Base-by-base conservation (phyloP, 2,113 vertebrate species). In the Carassius auratus region DNA sequence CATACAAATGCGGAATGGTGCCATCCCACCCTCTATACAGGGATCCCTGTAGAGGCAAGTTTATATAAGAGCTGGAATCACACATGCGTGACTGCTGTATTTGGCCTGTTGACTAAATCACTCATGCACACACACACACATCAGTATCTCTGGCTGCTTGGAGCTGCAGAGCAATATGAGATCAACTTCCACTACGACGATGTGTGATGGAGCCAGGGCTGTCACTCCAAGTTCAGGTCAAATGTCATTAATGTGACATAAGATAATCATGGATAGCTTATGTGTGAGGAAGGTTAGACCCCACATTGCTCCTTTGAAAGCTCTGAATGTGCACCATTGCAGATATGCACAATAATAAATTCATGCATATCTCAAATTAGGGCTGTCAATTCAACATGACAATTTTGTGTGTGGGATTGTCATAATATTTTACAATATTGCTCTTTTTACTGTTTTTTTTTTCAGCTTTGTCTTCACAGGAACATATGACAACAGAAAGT, bases 21-120 rank as follows among this genome's bases (percentile, higher is more conserved):
- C 74, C 55, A 57, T 75, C 68, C 71, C 66, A 36, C n/a, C n/a
- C 15, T 52, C 50, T 74, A n/a, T 55, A 68, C 52, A 75, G 85
- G 52, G 76, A 73, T 80, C 26, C 36, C 52, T 61, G 26, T 36
- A 61, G 68, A 81, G 81, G 4, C 36, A 38, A 85, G 33, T 84
- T 89, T 86, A 84, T 33, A 87, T 84, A 87, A 86, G 52, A 68
- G 71, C 62, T 42, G 74, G 84, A 76, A 23, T 81, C 77, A 87
- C 45, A 74, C 82, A 81, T 84, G 55, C 55, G n/a, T 84, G 55
- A 74, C 59, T 48, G 21, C 62, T 55, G 80, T 52, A 74, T 87
- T 69, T 84, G 68, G 62, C 62, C 75, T 15, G 81, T 74, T 81
- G 69, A 85, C 83, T 84, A 82, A 81, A 9, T 83, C 75, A 69